Evolutionary conservation across 2,888 invertebrate species (phyloP), one percentile per base, ranked within the genome.

Genomic region (Unio pictorum): DNA sequence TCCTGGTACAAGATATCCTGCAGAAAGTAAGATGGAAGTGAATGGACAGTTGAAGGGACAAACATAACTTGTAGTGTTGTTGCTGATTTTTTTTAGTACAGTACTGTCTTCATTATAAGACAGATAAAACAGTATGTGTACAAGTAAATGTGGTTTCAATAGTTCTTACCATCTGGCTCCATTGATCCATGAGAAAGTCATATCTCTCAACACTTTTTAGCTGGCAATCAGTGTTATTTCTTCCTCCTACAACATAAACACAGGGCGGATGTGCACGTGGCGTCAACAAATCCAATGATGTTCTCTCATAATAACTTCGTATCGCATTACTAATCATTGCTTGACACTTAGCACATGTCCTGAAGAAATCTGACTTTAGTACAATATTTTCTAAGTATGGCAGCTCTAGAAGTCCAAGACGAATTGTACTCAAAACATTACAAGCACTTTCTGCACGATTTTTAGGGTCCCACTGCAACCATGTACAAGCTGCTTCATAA

Each of bases 201-300:
- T 87, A 89, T 75, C 85, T 74, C 73, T 89, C 88, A 79, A 86
- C 84, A 73, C 85, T 87, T 64, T 83, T 85, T n/a, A 89, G 76
- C 76, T 89, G 89, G 69, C 88, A 87, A 67, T 86, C 85, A 11
- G 82, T 80, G 67, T 86, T 85, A 68, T 88, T 89, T 45, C 89
- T 68, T 0, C 89, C 89, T 15, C 89, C 89, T 17, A 89, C 82
- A n/a, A 88, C 89, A 78, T 86, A 88, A 28, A 89, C 85, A 69
- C 87, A 86, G 1, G 86, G 87, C 0, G 89, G 88, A 75, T 87
- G 85, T 6, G 87, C 87, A 11, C 88, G 79, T 0, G 84, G 84
- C 1, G 82, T 78, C 59, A 87, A 73, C 66, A 81, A 66, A 58
- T 84, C 83, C 71, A 86, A 72, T 28, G 83, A 82, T 26, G 73